Conservation (phyloP, 2,888 invertebrate species). For the Caenorhabditis sp. region DNA sequence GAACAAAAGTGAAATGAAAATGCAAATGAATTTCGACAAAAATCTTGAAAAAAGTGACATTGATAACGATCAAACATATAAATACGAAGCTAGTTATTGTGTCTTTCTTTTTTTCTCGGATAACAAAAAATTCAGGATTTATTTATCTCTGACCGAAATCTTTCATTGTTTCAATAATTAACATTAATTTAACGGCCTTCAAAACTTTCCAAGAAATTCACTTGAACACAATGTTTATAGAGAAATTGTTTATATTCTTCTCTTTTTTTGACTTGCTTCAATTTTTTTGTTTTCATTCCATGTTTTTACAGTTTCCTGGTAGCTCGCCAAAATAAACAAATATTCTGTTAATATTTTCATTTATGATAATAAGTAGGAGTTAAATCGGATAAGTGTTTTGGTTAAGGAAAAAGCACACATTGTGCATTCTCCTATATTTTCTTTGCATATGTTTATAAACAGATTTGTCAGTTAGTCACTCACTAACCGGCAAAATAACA, state of each 20-base stretch:
- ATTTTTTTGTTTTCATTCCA: not conserved
- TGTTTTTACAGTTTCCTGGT: not conserved
- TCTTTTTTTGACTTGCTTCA: not conserved
- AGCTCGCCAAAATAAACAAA: not conserved
- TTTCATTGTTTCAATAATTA: not conserved
- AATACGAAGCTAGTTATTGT: not conserved
- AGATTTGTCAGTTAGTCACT: constrained; percentile 14
- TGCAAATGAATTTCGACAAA: not conserved
- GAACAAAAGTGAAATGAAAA: not conserved
- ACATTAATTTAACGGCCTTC: not conserved
- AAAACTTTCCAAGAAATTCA: not conserved
- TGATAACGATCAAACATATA: not conserved
- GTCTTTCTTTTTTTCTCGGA: not conserved
- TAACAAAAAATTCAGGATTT: not conserved
- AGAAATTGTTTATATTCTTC: too few species aligned
- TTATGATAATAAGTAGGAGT: not conserved
- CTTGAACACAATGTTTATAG: not conserved
- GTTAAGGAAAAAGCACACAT: not conserved
- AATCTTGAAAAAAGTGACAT: not conserved
- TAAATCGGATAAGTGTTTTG: not conserved
- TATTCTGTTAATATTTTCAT: not conserved
- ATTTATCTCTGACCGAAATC: not conserved
- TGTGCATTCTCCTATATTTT: too few species aligned
- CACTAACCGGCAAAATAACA: not conserved
- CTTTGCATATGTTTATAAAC: constrained; percentile 29